phyloP scores from a whole-genome alignment of 2,113 vertebrate genomes.

The Cercocebus atys region DNA sequence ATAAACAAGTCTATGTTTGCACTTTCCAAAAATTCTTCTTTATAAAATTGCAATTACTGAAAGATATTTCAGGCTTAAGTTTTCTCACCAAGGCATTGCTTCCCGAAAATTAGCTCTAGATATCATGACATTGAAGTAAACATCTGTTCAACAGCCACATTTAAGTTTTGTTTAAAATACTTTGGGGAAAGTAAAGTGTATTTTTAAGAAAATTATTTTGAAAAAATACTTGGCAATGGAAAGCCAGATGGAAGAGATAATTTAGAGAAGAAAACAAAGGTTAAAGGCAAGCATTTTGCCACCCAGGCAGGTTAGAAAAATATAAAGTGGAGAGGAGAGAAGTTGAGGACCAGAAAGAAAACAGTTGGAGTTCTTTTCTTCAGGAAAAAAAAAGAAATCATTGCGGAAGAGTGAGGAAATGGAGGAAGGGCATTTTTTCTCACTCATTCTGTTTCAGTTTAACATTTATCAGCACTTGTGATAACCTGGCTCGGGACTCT shows the following conservation, averaged over 20 bases:
- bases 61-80: not conserved
- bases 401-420: not conserved
- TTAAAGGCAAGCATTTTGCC: not conserved
- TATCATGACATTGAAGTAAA: not conserved
- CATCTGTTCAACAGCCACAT: not conserved
- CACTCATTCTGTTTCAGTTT: not conserved
- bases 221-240: not conserved
- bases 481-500: not conserved
- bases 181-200: not conserved
- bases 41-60: not conserved
- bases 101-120: not conserved
- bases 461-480: not conserved
- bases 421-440: not conserved
- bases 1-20: slow-evolving; percentile 7
- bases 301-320: not conserved
- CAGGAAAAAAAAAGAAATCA: not conserved
- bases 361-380: not conserved
- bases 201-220: not conserved
- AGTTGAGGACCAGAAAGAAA: not conserved
- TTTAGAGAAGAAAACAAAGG: not conserved
- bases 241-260: not conserved
- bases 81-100: slow-evolving; percentile 2
- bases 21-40: not conserved
- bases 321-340: not conserved
- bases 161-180: not conserved